phyloP scores from a whole-genome alignment of 2,797 vertebrate genomes.

The Neosilurus hyrtlii region DNA sequence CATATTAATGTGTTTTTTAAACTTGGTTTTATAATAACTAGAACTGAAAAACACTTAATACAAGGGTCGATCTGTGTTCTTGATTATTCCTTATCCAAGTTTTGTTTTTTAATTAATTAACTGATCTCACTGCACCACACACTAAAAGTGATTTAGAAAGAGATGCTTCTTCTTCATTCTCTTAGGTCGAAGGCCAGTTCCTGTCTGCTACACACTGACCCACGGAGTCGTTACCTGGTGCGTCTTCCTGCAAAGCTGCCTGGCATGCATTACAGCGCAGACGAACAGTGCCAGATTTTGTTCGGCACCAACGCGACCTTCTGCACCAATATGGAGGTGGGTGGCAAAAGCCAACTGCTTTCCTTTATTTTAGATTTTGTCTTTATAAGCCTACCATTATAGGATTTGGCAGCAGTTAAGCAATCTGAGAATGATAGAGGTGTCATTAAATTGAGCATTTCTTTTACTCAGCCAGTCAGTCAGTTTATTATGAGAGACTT shows the following conservation, averaged over 20 bases:
- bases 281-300: slow-evolving; percentile 95
- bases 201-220: slow-evolving; percentile 89
- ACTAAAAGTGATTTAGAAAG: background rate
- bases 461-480: slow-evolving; percentile 25
- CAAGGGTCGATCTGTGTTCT: background rate
- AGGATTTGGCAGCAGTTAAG: background rate
- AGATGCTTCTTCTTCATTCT: background rate
- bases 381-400: background rate
- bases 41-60: background rate
- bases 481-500: slow-evolving; percentile 11
- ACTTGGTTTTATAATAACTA: background rate
- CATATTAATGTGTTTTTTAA: slow-evolving; percentile 17
- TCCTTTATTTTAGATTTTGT: background rate
- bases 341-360: slow-evolving; percentile 26
- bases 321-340: slow-evolving; percentile 95
- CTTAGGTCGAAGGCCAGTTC: slow-evolving; percentile 87
- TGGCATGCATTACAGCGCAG: slow-evolving; percentile 95
- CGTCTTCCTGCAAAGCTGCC: slow-evolving; percentile 92
- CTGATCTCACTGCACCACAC: background rate
- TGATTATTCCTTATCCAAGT: background rate
- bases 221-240: slow-evolving; percentile 76
- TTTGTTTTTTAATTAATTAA: background rate
- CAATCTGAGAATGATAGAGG: slow-evolving; percentile 1
- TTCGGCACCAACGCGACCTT: slow-evolving; percentile 95
- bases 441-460: slow-evolving; percentile 8